These are phyloP conservation scores for Nysson spinosus DNA, from an alignment of 2,888 invertebrate genomes.

Conservation along the genomic window DNA sequence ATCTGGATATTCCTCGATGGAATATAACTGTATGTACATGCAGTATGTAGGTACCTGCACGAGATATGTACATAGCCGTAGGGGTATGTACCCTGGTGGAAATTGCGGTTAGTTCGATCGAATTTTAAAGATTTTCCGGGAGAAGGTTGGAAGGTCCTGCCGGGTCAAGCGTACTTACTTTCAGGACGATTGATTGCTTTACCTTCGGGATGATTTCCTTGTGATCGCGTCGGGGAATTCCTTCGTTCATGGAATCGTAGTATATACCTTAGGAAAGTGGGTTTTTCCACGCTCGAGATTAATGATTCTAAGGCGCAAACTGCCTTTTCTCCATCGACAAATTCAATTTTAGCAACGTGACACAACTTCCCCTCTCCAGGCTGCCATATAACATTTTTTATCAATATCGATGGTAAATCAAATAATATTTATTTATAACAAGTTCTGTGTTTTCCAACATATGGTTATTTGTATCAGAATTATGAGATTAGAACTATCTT, in stretches of 20 bases:
- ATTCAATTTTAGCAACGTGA: slow-evolving; percentile 9
- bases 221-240: slow-evolving; percentile 14
- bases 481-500: too few species aligned
- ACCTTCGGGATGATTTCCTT: slow-evolving; percentile 19
- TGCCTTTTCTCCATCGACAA: slow-evolving; percentile 1
- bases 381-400: neutral
- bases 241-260: neutral
- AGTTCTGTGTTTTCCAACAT: too few species aligned
- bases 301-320: slow-evolving; percentile 8
- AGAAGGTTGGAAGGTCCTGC: too few species aligned
- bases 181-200: slow-evolving; percentile 19
- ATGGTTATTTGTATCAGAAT: too few species aligned
- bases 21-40: too few species aligned
- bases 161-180: slow-evolving; percentile 19
- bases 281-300: neutral
- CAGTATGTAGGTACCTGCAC: neutral
- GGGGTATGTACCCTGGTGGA: slow-evolving; percentile 21
- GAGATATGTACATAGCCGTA: neutral
- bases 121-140: slow-evolving; percentile 41
- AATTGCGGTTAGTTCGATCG: slow-evolving; percentile 37
- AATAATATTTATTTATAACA: too few species aligned
- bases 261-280: neutral
- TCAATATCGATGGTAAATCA: too few species aligned
- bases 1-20: too few species aligned
- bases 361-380: neutral